These are phyloP conservation scores for Cossypha niveicapilla DNA, from an alignment of 2,797 vertebrate genomes.

Conservation along the genomic window DNA sequence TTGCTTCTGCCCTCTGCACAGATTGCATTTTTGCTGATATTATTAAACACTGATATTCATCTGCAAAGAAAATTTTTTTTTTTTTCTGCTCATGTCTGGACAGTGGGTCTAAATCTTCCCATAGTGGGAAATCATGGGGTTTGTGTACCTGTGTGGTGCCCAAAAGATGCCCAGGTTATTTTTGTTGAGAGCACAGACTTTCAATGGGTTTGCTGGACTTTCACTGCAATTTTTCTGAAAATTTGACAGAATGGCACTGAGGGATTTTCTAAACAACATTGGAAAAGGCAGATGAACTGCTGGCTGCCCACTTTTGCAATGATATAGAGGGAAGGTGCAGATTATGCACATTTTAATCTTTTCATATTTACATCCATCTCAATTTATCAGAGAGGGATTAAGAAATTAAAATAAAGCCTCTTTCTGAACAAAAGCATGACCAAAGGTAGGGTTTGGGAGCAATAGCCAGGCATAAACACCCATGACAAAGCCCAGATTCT, in stretches of 20 bases:
- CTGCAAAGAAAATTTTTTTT: neutral
- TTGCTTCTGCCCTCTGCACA: fast-evolving
- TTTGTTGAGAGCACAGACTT: fast-evolving
- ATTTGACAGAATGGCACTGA: neutral
- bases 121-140: fast-evolving
- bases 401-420: neutral
- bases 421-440: neutral
- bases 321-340: neutral
- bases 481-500: fast-evolving
- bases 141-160: neutral
- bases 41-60: neutral
- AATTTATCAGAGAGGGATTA: neutral
- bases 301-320: fast-evolving
- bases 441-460: neutral
- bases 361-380: neutral
- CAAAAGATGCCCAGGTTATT: neutral
- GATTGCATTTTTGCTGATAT: neutral
- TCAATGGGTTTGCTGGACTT: neutral
- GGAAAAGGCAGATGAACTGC: neutral
- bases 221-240: neutral
- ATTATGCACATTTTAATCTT: neutral
- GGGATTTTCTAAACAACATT: neutral
- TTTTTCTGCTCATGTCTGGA: neutral
- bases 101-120: neutral
- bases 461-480: fast-evolving